phyloP scores from a whole-genome alignment of 2,888 invertebrate genomes.

The Hirtodrosophila duncani region DNA sequence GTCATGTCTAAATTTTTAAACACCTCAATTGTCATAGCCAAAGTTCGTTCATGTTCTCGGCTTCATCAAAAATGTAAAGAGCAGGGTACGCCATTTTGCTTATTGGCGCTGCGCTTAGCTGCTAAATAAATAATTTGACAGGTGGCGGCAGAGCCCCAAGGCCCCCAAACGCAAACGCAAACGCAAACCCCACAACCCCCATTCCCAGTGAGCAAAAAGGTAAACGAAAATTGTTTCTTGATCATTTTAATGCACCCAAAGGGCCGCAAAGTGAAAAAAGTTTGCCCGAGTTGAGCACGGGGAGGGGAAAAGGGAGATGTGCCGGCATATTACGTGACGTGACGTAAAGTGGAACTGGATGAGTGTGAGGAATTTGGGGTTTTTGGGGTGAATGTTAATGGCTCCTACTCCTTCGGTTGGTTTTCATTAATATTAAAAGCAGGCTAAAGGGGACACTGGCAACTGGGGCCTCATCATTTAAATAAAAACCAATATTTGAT shows the following conservation, averaged over 20 bases:
- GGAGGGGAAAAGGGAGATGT: slow-evolving; percentile 6
- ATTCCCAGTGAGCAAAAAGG: slow-evolving; percentile 66
- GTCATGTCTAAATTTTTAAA: slow-evolving; percentile 42
- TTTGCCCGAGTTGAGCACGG: slow-evolving; percentile 16
- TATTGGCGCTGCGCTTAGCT: slow-evolving; percentile 62
- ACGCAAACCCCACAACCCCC: slow-evolving; percentile 23
- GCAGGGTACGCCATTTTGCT: slow-evolving; percentile 57
- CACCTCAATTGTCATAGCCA: slow-evolving; percentile 58
- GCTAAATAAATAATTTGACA: slow-evolving; percentile 75
- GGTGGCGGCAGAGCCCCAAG: slow-evolving; percentile 17
- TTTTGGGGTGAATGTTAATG: not conserved
- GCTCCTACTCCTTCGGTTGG: slow-evolving; percentile 14
- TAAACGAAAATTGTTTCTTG: slow-evolving; percentile 77
- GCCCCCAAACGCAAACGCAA: slow-evolving; percentile 15
- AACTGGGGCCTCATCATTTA: slow-evolving; percentile 48
- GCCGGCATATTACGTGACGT: slow-evolving; percentile 55
- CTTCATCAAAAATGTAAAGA: slow-evolving; percentile 68
- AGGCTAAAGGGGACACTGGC: slow-evolving; percentile 7
- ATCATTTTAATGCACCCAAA: slow-evolving; percentile 77
- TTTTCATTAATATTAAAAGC: slow-evolving; percentile 69
- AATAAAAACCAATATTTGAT: slow-evolving; percentile 67
- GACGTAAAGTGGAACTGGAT: slow-evolving; percentile 33
- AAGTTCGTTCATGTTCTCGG: slow-evolving; percentile 27
- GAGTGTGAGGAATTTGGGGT: slow-evolving; percentile 1
- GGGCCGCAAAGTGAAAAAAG: slow-evolving; percentile 63